Evolutionary conservation across 2,797 vertebrate species (phyloP).

Genomic region (Passerculus sandwichensis): DNA sequence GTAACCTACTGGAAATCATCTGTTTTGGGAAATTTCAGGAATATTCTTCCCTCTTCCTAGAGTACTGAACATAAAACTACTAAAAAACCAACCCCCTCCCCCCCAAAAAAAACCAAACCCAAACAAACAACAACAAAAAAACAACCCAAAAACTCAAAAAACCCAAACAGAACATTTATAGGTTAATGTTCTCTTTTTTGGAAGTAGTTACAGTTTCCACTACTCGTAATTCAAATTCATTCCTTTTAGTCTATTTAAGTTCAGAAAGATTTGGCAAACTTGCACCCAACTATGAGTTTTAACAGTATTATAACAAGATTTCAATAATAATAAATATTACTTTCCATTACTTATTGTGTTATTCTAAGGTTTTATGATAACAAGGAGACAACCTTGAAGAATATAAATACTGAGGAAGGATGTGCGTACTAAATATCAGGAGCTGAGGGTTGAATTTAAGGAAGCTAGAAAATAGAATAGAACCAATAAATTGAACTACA

Average conservation of each 20-base stretch:
- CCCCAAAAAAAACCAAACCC: not conserved
- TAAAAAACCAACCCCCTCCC: not conserved
- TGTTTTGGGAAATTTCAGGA: not conserved
- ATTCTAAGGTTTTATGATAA: not conserved
- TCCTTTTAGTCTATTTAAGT: not conserved
- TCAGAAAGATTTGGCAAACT: not conserved
- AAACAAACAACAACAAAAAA: not conserved
- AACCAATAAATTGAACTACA: not conserved
- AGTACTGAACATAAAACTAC: not conserved
- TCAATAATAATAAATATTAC: not conserved
- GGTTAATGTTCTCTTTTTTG: not conserved
- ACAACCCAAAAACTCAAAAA: not conserved
- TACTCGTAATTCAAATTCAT: not conserved
- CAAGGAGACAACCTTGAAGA: not conserved
- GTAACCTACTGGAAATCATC: not conserved
- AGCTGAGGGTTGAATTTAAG: not conserved
- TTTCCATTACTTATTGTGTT: not conserved
- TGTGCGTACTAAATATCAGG: not conserved
- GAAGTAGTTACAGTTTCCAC: not conserved
- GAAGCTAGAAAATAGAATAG: not conserved
- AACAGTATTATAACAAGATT: not conserved
- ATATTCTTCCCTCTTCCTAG: not conserved
- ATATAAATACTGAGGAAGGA: not conserved
- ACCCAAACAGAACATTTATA: not conserved
- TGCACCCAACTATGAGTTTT: not conserved